Evolutionary conservation across 2,888 invertebrate species (phyloP).

Genomic region (Romanomermis culicivorax): DNA sequence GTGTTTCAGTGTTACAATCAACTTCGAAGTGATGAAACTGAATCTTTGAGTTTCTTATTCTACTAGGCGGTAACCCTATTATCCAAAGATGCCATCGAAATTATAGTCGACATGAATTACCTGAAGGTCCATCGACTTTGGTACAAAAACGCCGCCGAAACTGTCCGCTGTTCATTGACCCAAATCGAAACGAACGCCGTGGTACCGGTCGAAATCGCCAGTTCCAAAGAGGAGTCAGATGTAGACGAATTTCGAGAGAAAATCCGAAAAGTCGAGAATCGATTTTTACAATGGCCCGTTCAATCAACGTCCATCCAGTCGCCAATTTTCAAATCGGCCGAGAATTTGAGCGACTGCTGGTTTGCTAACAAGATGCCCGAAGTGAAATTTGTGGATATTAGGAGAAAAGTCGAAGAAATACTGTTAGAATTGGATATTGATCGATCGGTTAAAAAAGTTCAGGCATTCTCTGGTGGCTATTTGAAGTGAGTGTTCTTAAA

Average conservation of each 20-base stretch:
- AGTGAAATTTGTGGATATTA: not conserved
- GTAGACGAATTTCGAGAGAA: not conserved
- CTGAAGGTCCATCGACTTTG: not conserved
- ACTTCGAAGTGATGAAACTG: too few species aligned
- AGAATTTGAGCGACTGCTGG: not conserved
- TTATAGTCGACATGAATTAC: not conserved
- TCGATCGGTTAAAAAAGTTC: not conserved
- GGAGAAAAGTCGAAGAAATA: not conserved
- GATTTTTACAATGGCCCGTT: not conserved
- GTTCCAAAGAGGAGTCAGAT: not conserved
- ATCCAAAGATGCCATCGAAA: not conserved
- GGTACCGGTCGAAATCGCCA: not conserved
- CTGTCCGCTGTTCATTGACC: not conserved
- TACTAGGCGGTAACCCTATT: not conserved
- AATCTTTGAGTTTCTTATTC: too few species aligned
- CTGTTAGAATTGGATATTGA: not conserved
- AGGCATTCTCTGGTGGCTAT: not conserved
- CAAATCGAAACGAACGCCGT: not conserved
- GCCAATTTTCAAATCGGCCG: not conserved
- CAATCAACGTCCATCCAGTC: too few species aligned
- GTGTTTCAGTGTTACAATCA: too few species aligned
- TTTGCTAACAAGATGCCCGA: not conserved
- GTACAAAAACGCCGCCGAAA: not conserved
- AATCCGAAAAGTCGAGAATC: not conserved
- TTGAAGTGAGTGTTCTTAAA: not conserved